Percentiles rank a stretch among this genome's conserved stretches.
Evolutionary conservation across 2,888 invertebrate species (phyloP).

Genomic region (Drosophila percnosoma): DNA sequence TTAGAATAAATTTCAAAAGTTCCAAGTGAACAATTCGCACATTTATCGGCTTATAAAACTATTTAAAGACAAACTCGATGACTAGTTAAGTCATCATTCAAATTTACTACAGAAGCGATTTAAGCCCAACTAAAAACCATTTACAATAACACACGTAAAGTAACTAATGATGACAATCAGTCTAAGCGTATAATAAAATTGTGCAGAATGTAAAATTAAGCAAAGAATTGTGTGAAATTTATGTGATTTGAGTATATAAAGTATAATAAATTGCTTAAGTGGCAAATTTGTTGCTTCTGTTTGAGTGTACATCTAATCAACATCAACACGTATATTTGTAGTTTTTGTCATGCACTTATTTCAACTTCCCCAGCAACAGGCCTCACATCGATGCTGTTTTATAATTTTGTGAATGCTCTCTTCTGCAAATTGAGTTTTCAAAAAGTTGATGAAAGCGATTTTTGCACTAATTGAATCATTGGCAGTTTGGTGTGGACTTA

Average conservation of each 20-base stretch:
- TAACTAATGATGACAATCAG: not conserved
- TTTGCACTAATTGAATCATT: slow-evolving; percentile 38
- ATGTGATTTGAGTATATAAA: not conserved
- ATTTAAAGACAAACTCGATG: not conserved
- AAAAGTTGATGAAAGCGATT: slow-evolving; percentile 15
- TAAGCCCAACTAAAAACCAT: not conserved
- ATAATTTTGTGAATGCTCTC: not conserved
- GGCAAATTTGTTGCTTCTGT: not conserved
- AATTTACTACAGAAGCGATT: not conserved
- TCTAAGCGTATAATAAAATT: not conserved
- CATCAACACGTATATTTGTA: not conserved
- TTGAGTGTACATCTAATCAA: not conserved
- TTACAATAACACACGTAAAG: not conserved
- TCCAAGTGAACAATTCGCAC: not conserved
- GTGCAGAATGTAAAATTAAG: not conserved
- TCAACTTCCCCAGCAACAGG: not conserved
- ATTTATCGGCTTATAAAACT: not conserved
- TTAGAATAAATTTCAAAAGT: not conserved
- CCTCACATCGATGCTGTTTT: not conserved
- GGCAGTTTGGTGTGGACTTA: slow-evolving; percentile 8
- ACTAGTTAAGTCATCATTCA: not conserved
- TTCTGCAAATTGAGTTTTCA: slow-evolving; percentile 1
- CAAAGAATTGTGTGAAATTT: not conserved
- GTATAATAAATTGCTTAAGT: not conserved
- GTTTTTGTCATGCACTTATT: not conserved